A percentile compares a stretch with the other conserved stretches of the same genome.
phyloP scores from a whole-genome alignment of 2,113 vertebrate genomes.

The Aptenodytes forsteri region DNA sequence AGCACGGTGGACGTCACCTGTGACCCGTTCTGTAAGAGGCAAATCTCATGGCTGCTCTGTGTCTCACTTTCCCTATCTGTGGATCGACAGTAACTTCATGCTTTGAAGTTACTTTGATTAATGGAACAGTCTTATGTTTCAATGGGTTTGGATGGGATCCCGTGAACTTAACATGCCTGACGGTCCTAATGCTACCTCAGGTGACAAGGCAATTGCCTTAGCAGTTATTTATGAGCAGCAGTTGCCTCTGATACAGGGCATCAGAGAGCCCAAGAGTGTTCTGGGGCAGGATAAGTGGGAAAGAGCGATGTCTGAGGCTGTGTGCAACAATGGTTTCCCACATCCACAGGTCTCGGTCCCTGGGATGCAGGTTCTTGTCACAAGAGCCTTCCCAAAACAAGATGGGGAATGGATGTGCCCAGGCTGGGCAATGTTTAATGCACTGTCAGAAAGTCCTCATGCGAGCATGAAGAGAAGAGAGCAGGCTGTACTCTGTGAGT shows the following conservation, averaged over 20 bases:
- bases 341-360: neutral
- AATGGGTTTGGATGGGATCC: neutral
- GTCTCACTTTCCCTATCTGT: neutral
- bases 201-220: neutral
- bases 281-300: neutral
- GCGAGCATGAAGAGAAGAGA: fast-evolving
- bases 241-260: neutral
- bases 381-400: neutral
- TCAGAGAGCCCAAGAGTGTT: neutral
- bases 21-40: neutral
- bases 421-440: neutral
- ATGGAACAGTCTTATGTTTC: neutral
- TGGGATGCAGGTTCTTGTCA: neutral
- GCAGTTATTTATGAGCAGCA: neutral
- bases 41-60: neutral
- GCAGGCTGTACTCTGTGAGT: neutral
- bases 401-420: neutral
- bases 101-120: neutral
- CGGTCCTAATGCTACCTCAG: neutral
- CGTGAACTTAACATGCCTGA: neutral
- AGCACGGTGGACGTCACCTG: neutral
- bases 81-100: neutral
- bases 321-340: neutral
- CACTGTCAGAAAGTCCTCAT: neutral
- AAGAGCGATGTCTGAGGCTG: neutral